A percentile compares a stretch with the other conserved stretches of the same genome.
Conservation (phyloP, 2,888 invertebrate genomes). For the Dicranocentrus wangi region DNA sequence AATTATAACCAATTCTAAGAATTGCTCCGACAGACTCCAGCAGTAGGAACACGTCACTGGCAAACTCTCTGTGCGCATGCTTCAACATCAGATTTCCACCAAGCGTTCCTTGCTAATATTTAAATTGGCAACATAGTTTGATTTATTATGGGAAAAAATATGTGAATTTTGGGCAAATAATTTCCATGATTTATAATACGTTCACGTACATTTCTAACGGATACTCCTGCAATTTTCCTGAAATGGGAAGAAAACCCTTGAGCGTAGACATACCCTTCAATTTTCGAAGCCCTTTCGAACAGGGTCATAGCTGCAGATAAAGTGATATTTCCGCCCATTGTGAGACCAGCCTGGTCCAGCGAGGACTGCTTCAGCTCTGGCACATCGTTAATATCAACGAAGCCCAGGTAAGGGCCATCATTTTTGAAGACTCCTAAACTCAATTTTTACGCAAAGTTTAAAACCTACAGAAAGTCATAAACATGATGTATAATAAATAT, state of each 20-base stretch:
- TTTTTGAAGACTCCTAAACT: conserved; percentile 63
- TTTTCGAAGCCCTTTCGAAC: conserved; percentile 74
- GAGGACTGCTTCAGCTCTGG: conserved; percentile 77
- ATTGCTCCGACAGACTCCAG: conserved; percentile 75
- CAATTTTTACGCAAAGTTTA: not conserved
- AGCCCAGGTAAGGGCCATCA: conserved; percentile 75
- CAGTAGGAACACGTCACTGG: conserved; percentile 82
- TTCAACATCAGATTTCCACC: conserved; percentile 84
- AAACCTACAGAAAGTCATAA: too few species aligned
- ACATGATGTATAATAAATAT: not conserved
- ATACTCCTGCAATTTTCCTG: conserved; percentile 81
- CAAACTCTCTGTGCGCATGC: conserved; percentile 80
- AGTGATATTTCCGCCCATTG: conserved; percentile 79
- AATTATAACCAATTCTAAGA: conserved; percentile 73
- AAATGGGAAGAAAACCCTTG: conserved; percentile 79
- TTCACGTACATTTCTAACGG: conserved; percentile 81
- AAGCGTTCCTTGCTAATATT: conserved; percentile 77
- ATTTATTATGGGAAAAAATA: not conserved
- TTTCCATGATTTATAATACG: too few species aligned
- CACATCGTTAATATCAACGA: conserved; percentile 81
- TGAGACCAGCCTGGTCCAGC: conserved; percentile 73
- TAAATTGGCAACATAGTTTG: too few species aligned
- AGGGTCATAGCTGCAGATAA: conserved; percentile 78
- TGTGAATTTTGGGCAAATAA: too few species aligned
- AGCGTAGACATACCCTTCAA: conserved; percentile 78